These are phyloP conservation scores for Struthio camelus DNA, from an alignment of 2,113 vertebrate species.

Conservation along the genomic window DNA sequence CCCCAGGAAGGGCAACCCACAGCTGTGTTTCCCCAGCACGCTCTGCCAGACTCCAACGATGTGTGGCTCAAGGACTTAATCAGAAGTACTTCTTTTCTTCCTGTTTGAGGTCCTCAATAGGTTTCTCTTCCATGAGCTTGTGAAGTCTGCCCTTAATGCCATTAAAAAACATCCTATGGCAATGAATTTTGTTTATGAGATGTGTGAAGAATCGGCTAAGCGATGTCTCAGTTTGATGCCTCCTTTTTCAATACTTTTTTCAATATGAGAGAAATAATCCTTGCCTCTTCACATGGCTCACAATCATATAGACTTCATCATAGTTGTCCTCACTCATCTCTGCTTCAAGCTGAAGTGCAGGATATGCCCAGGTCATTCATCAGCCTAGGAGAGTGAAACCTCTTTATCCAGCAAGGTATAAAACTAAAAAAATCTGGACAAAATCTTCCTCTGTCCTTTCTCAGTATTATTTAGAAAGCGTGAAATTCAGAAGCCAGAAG, in stretches of 20 bases:
- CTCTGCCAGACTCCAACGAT: background rate
- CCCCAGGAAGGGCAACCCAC: background rate
- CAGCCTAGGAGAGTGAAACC: background rate
- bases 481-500: slow-evolving; percentile 16
- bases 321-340: background rate
- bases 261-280: background rate
- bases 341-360: background rate
- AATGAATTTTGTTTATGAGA: background rate
- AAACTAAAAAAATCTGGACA: background rate
- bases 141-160: background rate
- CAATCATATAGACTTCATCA: background rate
- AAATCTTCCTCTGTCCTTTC: background rate
- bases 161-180: background rate
- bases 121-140: background rate
- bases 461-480: slow-evolving; percentile 3
- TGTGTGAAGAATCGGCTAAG: background rate
- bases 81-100: background rate
- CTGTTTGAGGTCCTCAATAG: background rate
- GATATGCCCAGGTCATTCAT: background rate
- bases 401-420: background rate
- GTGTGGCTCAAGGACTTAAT: background rate
- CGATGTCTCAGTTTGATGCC: background rate
- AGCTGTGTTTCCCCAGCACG: background rate
- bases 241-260: background rate
- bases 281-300: background rate